A percentile compares a stretch with the other conserved stretches of the same genome.
Conservation (phyloP, 2,888 invertebrate species). For the Drosophila pegasa region DNA sequence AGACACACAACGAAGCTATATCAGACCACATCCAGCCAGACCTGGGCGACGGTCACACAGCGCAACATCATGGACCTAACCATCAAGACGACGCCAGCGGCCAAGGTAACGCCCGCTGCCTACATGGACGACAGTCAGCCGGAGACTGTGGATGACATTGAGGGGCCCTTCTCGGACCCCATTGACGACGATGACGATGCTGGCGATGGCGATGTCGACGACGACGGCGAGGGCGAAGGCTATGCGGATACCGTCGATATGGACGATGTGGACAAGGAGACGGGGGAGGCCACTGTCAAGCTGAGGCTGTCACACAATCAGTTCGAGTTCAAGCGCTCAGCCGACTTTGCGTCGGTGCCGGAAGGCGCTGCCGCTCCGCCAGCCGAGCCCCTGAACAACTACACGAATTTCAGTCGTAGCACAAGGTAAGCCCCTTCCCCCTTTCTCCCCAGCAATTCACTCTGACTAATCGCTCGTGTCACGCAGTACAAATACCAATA, state of each 20-base stretch:
- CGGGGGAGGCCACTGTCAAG: constrained; percentile 12
- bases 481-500: constrained; percentile 55
- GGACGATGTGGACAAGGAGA: constrained; percentile 8
- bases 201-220: too few species aligned
- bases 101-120: constrained; percentile 11
- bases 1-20: constrained; percentile 68
- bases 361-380: constrained; percentile 5
- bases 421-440: constrained; percentile 62
- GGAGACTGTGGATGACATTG: constrained; percentile 12
- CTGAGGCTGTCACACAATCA: constrained; percentile 42
- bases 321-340: constrained; percentile 66
- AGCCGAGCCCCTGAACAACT: constrained; percentile 61
- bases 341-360: constrained; percentile 48
- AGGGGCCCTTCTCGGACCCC: constrained; percentile 20
- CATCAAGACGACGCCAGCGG: constrained; percentile 35
- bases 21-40: constrained; percentile 69
- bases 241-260: not conserved
- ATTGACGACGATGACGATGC: constrained; percentile 6
- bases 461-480: not conserved
- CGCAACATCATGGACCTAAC: constrained; percentile 68
- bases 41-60: constrained; percentile 68
- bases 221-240: not conserved
- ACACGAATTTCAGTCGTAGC: constrained; percentile 73
- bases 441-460: too few species aligned
- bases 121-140: constrained; percentile 7